phyloP scores from a whole-genome alignment of 2,113 vertebrate species.

The Nannospalax galili region DNA sequence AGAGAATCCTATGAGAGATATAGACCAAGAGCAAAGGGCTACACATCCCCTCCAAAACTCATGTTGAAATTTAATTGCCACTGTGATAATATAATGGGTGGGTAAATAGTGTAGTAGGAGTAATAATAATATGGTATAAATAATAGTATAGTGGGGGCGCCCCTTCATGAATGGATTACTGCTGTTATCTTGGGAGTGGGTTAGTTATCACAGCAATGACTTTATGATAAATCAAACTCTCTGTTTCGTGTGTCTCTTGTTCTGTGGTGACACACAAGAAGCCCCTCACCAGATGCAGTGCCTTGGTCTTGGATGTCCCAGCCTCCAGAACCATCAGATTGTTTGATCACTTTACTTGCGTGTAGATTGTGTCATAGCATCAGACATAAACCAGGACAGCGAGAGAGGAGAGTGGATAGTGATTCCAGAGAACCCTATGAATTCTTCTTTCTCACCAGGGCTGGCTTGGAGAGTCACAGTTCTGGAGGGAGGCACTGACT shows the following conservation, averaged over 20 bases:
- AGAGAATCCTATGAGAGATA: not conserved
- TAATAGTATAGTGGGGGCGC: too few relatives aligned
- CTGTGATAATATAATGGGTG: too few relatives aligned
- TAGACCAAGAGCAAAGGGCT: not conserved
- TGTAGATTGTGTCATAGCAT: not conserved
- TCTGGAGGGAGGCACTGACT: not conserved
- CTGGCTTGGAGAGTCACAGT: not conserved
- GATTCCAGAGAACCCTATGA: not conserved
- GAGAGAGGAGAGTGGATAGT: not conserved
- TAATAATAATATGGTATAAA: too few relatives aligned
- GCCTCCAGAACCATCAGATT: not conserved
- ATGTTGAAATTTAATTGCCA: not conserved
- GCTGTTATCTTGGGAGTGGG: not conserved
- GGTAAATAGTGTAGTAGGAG: too few relatives aligned
- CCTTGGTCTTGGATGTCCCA: not conserved
- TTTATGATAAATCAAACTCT: not conserved
- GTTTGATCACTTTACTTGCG: too few relatives aligned
- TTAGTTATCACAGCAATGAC: too few relatives aligned
- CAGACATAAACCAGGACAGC: not conserved
- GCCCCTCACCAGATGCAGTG: too few relatives aligned
- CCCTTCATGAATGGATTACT: not conserved
- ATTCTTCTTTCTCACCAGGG: not conserved
- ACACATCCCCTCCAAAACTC: not conserved
- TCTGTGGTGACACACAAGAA: not conserved
- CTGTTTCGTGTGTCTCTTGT: not conserved